These are phyloP conservation scores for Rattus rattus DNA, from an alignment of 2,113 vertebrate species.

Conservation along the genomic window DNA sequence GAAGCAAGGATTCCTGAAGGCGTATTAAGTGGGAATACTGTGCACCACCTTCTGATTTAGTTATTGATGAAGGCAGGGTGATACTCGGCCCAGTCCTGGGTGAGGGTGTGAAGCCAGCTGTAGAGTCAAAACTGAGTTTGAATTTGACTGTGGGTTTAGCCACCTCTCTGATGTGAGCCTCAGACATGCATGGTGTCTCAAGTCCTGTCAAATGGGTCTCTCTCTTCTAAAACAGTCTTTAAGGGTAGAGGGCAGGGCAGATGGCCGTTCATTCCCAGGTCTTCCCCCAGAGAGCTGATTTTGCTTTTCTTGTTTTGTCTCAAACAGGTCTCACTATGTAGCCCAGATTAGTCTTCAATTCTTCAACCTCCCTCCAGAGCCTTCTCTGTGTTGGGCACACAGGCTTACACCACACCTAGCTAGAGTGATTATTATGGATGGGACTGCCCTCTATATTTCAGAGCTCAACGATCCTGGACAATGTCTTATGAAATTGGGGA, in stretches of 20 bases:
- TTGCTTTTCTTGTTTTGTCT: neutral
- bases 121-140: neutral
- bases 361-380: neutral
- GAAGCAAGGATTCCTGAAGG: neutral
- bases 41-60: fast-evolving
- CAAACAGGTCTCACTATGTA: neutral
- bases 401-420: neutral
- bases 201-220: neutral
- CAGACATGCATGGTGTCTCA: neutral
- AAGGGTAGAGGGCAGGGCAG: neutral
- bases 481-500: neutral
- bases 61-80: neutral
- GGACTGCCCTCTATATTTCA: neutral
- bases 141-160: neutral
- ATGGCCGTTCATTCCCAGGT: neutral
- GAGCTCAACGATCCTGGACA: neutral
- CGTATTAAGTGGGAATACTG: neutral
- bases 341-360: neutral
- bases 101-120: neutral
- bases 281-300: neutral
- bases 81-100: fast-evolving
- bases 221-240: neutral
- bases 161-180: neutral
- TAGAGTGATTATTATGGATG: neutral
- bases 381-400: neutral